Evolutionary conservation across 2,888 invertebrate genomes (phyloP), one percentile per base, ranked within the genome.

Genomic region (Argyra leucocephala): DNA sequence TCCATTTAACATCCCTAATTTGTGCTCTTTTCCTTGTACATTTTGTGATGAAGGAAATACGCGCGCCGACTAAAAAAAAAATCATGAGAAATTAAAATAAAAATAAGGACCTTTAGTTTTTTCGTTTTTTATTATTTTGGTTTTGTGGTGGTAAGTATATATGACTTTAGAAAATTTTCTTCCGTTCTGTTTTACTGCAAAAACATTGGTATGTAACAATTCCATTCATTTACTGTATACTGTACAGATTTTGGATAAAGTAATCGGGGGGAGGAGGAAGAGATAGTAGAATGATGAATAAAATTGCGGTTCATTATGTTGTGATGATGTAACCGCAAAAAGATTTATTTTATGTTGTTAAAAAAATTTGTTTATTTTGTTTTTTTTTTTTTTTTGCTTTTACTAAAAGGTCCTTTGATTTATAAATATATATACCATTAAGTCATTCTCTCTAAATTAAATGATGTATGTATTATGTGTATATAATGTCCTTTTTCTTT

Each of bases 311-410:
- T 48, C 18, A 48, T 48, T 48, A 48, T 48, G n/a, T 48, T 48
- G 48, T n/a, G 48, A 48, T 48, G 48, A 48, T 48, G 48, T 48
- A 48, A 48, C 48, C 48, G 15, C 48, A 48, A 18, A 48, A 48
- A 48, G 48, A 48, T 48, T 48, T 48, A 48, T 48, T 48, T 48
- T 48, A 48, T 48, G 48, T 48, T 48, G 48, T 48, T 48, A 48
- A 48, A 48, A 48, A 48, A 48, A 48, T 15, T 18, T 2, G 5
- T 18, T 5, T 48, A 10, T 7, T 31, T 31, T 26, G 26, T 37
- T 37, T 37, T 37, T 37, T 15, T 37, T 5, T 37, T 15, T 37
- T 15, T 37, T 37, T 48, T 48, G 10, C n/a, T 31, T 31, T 15
- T 15, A 48, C 48, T 18, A 48, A 48, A 48, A 48, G 48, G 48